Evolutionary conservation across 2,888 invertebrate species (phyloP), one percentile per base, ranked within the genome.

Genomic region (Eutolmus rufibarbis): DNA sequence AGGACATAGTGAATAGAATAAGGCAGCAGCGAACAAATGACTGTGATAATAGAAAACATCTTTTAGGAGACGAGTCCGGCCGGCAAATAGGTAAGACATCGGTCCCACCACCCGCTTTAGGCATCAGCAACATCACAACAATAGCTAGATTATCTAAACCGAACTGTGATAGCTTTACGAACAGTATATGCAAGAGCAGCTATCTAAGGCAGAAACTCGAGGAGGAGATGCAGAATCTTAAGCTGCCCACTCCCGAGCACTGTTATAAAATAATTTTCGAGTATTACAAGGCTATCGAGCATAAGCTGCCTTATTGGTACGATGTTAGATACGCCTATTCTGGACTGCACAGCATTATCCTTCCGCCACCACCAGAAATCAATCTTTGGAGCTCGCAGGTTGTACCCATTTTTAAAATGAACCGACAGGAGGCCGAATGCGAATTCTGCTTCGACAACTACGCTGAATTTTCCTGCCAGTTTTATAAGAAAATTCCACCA

Each of bases 401-500:
- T 86, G 91, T 93, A 43, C 92, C 93, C 12, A 92, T 92, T 82
- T 92, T 92, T 85, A 91, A 92, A 77, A 91, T 93, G 91, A 92
- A 92, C 90, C 91, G 92, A 56, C 91, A 91, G 5, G 91, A 91
- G 23, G 93, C 94, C 87, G 92, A 92, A 12, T 95, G 95, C 90
- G 93, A 94, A 89, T 95, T 94, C 92, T 95, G 95, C 90, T 93
- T 93, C 89, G 92, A 93, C 90, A 92, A 94, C 86, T 94, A 94
- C 90, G 93, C 93, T 46, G 94, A 94, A 79, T 90, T 92, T 19
- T 91, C 91, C 37, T 95, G 95, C 90, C 93, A 94, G 89, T 95
- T 95, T 91, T 95, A 95, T 91, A 88, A 84, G 16, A 88, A 90
- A 7, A 90, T 74, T 90, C 92, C 90, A 88, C 89, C 82, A 90